These are phyloP conservation scores for Amblyopsis rosae DNA, from an alignment of 2,113 vertebrate genomes.

Conservation along the genomic window DNA sequence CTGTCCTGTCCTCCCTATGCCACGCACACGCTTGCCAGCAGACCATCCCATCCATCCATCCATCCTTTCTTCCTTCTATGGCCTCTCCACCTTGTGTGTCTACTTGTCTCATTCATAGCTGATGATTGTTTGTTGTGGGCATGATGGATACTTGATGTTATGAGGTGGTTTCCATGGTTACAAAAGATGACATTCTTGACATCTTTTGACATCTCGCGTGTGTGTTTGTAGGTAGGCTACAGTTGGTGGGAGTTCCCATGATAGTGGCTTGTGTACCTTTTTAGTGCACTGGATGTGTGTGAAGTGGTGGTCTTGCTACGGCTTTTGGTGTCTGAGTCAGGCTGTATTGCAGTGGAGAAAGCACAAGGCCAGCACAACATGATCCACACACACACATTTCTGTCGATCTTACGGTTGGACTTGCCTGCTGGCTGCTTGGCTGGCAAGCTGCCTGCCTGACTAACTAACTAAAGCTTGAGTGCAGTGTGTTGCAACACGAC, in stretches of 20 bases:
- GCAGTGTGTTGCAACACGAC: conserved; percentile 2
- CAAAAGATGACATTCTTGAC: conserved; percentile 46
- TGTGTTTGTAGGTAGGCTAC: conserved; percentile 8
- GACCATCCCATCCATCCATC: not conserved
- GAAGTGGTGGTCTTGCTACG: not conserved
- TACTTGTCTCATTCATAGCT: not conserved
- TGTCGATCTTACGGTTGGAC: conserved; percentile 30
- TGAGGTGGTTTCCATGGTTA: conserved; percentile 72
- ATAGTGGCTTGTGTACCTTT: conserved; percentile 4
- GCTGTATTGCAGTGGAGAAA: conserved; percentile 45
- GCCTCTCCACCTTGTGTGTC: conserved; percentile 25
- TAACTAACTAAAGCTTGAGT: conserved; percentile 6
- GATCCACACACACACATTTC: conserved; percentile 33
- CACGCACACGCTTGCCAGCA: conserved; percentile 8
- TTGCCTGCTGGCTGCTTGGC: conserved; percentile 2
- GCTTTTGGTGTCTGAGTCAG: conserved; percentile 41
- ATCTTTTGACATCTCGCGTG: conserved; percentile 4
- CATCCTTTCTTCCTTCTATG: conserved; percentile 10
- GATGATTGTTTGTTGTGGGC: conserved; percentile 33
- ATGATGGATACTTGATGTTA: conserved; percentile 64
- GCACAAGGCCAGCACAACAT: conserved; percentile 57
- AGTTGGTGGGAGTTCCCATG: conserved; percentile 51
- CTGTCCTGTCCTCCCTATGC: conserved; percentile 7
- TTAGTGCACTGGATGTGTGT: not conserved
- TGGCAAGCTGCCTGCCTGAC: conserved; percentile 2